These are phyloP conservation scores for Oceanites oceanicus DNA, from an alignment of 2,113 vertebrate genomes.

Conservation along the genomic window DNA sequence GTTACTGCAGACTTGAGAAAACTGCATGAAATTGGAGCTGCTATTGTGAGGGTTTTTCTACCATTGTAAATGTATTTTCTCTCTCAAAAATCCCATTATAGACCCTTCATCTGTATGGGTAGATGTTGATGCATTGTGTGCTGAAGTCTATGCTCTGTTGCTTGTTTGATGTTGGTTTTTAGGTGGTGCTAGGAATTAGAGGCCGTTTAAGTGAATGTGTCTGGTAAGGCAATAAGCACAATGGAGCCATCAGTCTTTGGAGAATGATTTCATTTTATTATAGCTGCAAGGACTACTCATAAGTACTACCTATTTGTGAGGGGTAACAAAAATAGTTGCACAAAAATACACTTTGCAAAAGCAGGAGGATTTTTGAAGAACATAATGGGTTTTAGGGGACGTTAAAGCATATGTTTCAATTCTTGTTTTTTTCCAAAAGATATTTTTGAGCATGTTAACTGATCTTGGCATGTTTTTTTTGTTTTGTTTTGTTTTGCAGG, in stretches of 20 bases:
- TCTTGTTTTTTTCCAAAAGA: not conserved
- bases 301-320: not conserved
- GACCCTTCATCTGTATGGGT: not conserved
- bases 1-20: not conserved
- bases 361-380: not conserved
- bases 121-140: not conserved
- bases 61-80: not conserved
- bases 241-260: not conserved
- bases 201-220: not conserved
- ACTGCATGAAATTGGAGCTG: not conserved
- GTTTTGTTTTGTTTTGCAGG: conserved; percentile 71
- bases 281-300: not conserved
- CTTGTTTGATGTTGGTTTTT: not conserved
- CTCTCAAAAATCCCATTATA: not conserved
- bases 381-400: not conserved
- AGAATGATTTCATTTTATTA: not conserved
- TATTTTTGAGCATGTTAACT: not conserved
- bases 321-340: not conserved
- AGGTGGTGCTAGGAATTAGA: not conserved
- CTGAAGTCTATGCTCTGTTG: not conserved
- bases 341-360: not conserved
- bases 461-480: not conserved
- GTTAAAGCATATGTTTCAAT: not conserved
- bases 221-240: not conserved
- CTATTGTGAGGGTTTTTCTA: not conserved